Base-by-base conservation (phyloP, 2,113 vertebrate species). In the Brachyhypopomus occidentalis region DNA sequence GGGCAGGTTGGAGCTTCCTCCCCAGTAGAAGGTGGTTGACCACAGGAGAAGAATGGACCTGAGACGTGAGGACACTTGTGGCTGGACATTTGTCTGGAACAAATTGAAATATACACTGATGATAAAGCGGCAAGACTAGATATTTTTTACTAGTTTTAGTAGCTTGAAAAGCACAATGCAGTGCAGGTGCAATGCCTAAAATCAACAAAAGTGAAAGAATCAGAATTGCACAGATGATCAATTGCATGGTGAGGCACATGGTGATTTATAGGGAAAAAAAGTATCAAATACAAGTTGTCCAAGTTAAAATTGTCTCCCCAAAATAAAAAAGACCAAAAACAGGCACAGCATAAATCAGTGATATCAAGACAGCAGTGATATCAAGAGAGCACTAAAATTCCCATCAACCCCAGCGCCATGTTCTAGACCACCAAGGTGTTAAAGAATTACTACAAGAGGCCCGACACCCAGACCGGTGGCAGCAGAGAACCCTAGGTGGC, bases 11-110 rank as follows among this genome's bases (percentile, higher is more conserved):
- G 79, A 95, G 94, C 88, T 93, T 97, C 84, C 95, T 95, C n/a
- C 96, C 96, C 89, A 99, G 90, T 17, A 99, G 95, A 79, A 99
- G 96, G 89, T 99, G 98, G 88, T 99, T 99, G 87, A 99, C 96
- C 60, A 97, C 96, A 0, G 97, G 91, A 72, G 95, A 95, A 16
- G 94, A 92, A 84, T 96, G 96, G 82, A 98, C 94, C 88, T 98
- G 97, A 85, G 97, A 97, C 1, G 97, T 93, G 69, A 98, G 92
- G 79, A 99, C 90, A 75, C 91, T 96, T 77, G 96, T 98, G 86
- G 95, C 94, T 0, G 96, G 96, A 64, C 97, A 97, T 89, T 98
- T 97, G 72, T 97, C 97, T 99, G 92, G 78, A 92, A 92, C 90
- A 30, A 19, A 84, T 66, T 16, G 79, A 78, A 69, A 77, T 1